These are phyloP conservation scores for Lutjanus erythropterus DNA, from an alignment of 2,113 vertebrate genomes.

Conservation along the genomic window DNA sequence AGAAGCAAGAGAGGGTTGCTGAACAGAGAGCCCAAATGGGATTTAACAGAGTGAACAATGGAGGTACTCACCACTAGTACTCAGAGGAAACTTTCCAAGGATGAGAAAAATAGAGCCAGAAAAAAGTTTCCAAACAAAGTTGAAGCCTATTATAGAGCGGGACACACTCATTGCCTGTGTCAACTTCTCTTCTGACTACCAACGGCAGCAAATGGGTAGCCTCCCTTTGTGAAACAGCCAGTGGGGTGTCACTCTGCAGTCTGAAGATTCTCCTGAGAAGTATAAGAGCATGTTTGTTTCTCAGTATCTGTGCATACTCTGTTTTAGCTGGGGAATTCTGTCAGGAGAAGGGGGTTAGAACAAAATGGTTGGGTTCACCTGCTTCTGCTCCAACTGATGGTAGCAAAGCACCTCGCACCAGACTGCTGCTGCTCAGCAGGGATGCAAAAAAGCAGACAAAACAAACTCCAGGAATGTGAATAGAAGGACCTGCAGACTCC, in stretches of 20 bases:
- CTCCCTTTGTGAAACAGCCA: constrained; percentile 29
- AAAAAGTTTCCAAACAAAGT: constrained; percentile 39
- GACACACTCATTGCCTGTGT: constrained; percentile 4
- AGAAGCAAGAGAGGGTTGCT: constrained; percentile 1
- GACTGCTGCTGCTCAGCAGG: not conserved
- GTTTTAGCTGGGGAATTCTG: constrained; percentile 2
- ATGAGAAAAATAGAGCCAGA: constrained; percentile 32
- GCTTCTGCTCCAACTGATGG: not conserved
- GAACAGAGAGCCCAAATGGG: constrained; percentile 20
- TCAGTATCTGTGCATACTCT: constrained; percentile 12
- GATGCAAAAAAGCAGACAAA: constrained; percentile 7
- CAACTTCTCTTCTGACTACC: not conserved
- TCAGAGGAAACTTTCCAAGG: constrained; percentile 23
- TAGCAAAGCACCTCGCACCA: not conserved
- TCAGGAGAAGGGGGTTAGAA: constrained; percentile 1
- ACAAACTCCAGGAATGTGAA: not conserved
- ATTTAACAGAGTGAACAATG: constrained; percentile 43
- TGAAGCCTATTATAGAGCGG: constrained; percentile 28
- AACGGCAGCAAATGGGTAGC: constrained; percentile 5
- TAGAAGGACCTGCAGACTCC: not conserved
- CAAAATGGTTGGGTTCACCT: constrained; percentile 23
- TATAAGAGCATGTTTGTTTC: constrained; percentile 21
- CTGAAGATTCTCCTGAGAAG: constrained; percentile 16
- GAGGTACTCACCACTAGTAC: constrained; percentile 13
- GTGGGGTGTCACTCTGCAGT: constrained; percentile 25